Evolutionary conservation across 2,113 vertebrate species (phyloP).

Genomic region (Pteruthius melanotis): DNA sequence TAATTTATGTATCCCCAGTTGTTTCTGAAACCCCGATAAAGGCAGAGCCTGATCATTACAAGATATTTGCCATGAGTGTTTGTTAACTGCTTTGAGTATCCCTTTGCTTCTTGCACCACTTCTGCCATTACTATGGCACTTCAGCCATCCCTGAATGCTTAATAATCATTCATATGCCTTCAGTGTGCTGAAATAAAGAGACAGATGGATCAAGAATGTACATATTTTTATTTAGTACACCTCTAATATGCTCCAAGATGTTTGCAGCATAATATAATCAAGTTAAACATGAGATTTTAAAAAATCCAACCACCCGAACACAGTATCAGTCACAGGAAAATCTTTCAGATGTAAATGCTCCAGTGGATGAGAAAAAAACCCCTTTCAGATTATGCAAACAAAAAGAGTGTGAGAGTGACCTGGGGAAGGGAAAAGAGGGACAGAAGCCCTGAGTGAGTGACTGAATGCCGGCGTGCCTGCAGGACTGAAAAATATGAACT

Average conservation of each 20-base stretch:
- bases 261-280: neutral
- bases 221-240: neutral
- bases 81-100: constrained; percentile 7
- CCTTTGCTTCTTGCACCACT: neutral
- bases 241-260: neutral
- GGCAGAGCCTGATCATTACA: neutral
- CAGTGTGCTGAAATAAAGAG: neutral
- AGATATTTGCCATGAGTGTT: neutral
- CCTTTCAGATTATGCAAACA: neutral
- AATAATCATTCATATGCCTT: neutral
- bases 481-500: neutral
- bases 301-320: neutral
- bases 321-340: neutral
- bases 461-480: neutral
- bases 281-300: neutral
- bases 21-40: constrained; percentile 13
- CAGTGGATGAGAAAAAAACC: neutral
- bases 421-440: neutral
- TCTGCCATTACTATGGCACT: neutral
- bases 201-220: neutral
- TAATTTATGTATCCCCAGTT: constrained; percentile 38
- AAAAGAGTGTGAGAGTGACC: neutral
- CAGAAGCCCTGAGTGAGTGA: neutral
- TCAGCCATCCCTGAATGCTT: neutral
- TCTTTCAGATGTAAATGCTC: neutral